Evolutionary conservation across 2,888 invertebrate genomes (phyloP).

Genomic region (Aplocera efformata): DNA sequence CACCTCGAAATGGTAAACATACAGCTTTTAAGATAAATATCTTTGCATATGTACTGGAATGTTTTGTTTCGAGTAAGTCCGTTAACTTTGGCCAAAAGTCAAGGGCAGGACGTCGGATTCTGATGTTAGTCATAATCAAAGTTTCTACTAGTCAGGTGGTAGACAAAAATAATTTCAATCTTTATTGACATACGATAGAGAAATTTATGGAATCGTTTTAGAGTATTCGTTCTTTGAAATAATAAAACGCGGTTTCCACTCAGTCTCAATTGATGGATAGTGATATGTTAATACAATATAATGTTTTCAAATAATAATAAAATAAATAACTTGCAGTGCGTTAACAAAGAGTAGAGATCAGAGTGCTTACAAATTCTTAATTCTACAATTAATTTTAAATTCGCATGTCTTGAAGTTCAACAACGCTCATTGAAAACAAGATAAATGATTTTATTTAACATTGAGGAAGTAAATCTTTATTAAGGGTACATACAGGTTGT

Average conservation of each 20-base stretch:
- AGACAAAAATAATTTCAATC: slow-evolving; percentile 3
- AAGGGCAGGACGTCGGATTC: slow-evolving; percentile 39
- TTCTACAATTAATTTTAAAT: too few species aligned
- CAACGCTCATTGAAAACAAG: background rate
- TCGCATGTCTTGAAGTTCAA: too few species aligned
- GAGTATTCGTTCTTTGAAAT: too few species aligned
- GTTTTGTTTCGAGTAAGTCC: slow-evolving; percentile 27
- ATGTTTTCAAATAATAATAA: too few species aligned
- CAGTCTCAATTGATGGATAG: too few species aligned
- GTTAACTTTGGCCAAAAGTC: slow-evolving; percentile 45
- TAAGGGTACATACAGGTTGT: background rate
- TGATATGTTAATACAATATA: too few species aligned
- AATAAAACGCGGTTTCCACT: too few species aligned
- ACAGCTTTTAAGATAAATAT: slow-evolving; percentile 26
- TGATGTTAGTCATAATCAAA: slow-evolving; percentile 22
- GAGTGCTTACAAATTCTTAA: too few species aligned
- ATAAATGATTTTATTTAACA: background rate
- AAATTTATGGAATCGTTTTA: too few species aligned
- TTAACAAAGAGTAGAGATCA: too few species aligned
- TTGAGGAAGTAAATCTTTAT: slow-evolving; percentile 8
- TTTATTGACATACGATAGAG: too few species aligned
- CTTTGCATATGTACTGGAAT: slow-evolving; percentile 25
- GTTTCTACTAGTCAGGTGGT: slow-evolving; percentile 15
- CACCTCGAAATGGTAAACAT: slow-evolving; percentile 14
- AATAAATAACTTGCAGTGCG: too few species aligned